A percentile compares a stretch with the other conserved stretches of the same genome.
These are phyloP conservation scores for Serripes groenlandicus DNA, from an alignment of 2,888 invertebrate genomes.

Conservation along the genomic window DNA sequence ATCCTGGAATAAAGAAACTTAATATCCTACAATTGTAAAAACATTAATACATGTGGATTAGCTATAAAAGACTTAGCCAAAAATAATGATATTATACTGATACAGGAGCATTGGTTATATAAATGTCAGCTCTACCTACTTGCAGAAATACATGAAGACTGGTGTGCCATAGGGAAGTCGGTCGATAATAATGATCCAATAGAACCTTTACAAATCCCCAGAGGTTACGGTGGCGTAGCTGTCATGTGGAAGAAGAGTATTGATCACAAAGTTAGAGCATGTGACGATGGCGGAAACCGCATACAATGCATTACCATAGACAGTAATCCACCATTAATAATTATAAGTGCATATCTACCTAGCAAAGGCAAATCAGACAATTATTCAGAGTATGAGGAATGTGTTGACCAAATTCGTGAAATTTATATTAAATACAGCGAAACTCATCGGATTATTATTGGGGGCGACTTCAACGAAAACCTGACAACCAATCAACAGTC, in stretches of 20 bases:
- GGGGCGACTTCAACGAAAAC: slow-evolving; percentile 35
- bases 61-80: slow-evolving; percentile 9
- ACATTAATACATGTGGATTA: slow-evolving; percentile 27
- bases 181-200: slow-evolving; percentile 26
- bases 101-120: slow-evolving; percentile 36
- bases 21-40: slow-evolving; percentile 26
- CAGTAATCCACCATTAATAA: not conserved
- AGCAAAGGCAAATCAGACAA: slow-evolving; percentile 15
- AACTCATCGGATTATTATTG: slow-evolving; percentile 23
- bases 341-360: slow-evolving; percentile 32
- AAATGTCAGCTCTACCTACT: slow-evolving; percentile 18
- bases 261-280: slow-evolving; percentile 21
- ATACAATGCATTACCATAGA: slow-evolving; percentile 26
- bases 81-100: slow-evolving; percentile 22
- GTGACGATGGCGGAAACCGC: slow-evolving; percentile 11
- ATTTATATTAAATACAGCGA: not conserved
- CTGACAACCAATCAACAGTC: not conserved
- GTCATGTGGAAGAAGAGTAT: slow-evolving; percentile 36
- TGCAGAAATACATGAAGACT: slow-evolving; percentile 8
- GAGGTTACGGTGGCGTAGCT: slow-evolving; percentile 35
- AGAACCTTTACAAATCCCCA: slow-evolving; percentile 17
- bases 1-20: slow-evolving; percentile 3
- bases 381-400: slow-evolving; percentile 6
- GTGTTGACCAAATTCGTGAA: slow-evolving; percentile 29
- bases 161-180: slow-evolving; percentile 5